Percentiles rank a stretch among this genome's conserved stretches.
phyloP scores from a whole-genome alignment of 2,888 invertebrate genomes.

The Pyralis farinalis region DNA sequence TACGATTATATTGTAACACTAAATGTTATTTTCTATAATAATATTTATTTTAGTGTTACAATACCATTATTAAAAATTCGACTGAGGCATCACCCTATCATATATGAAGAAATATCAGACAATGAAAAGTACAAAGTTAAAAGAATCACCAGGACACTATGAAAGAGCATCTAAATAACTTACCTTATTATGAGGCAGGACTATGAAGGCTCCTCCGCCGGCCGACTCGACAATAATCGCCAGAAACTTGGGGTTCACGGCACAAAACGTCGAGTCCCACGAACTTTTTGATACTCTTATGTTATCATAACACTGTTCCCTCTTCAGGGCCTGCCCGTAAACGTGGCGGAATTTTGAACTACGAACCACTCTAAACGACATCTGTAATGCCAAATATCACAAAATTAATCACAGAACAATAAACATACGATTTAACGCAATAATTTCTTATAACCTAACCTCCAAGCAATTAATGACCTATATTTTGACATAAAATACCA shows the following conservation, averaged over 20 bases:
- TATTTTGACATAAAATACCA: slow-evolving; percentile 67
- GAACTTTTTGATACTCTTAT: slow-evolving; percentile 98
- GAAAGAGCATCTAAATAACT: no score
- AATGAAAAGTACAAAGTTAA: no score
- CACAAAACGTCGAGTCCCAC: slow-evolving; percentile 99
- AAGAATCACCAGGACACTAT: no score
- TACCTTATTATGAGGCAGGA: slow-evolving; percentile 96
- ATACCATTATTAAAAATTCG: no score
- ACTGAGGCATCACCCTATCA: no score
- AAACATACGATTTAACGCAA: slow-evolving; percentile 50
- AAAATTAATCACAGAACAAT: slow-evolving; percentile 54
- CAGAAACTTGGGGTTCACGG: slow-evolving; percentile 98
- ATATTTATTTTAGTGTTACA: no score
- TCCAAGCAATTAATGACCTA: slow-evolving; percentile 71
- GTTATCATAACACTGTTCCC: slow-evolving; percentile 99
- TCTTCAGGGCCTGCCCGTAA: slow-evolving; percentile 92
- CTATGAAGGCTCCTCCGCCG: slow-evolving; percentile 97
- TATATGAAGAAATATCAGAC: no score
- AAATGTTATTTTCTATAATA: no score
- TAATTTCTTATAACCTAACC: slow-evolving; percentile 73
- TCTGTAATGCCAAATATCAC: slow-evolving; percentile 79
- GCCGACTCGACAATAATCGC: slow-evolving; percentile 98
- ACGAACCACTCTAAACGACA: slow-evolving; percentile 98
- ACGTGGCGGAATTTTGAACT: slow-evolving; percentile 99
- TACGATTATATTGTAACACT: no score